Percentiles rank a stretch among this genome's conserved stretches.
These are phyloP conservation scores for Chaetophractus vellerosus DNA, from an alignment of 2,797 vertebrate genomes.

Conservation along the genomic window DNA sequence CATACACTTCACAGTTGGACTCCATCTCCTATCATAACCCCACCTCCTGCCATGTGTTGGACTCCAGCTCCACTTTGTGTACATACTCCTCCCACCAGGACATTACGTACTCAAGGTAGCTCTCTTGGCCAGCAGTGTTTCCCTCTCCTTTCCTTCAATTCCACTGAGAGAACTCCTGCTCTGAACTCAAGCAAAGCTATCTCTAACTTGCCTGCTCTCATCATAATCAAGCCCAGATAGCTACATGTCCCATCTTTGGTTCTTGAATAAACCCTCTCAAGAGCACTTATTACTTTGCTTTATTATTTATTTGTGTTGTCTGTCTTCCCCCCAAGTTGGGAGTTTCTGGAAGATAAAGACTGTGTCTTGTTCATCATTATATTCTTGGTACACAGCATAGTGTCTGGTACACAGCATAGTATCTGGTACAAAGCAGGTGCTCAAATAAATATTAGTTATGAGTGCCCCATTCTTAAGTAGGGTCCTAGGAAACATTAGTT, in stretches of 20 bases:
- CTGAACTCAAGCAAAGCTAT: neutral
- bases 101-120: neutral
- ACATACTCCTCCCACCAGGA: neutral
- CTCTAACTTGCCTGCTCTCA: neutral
- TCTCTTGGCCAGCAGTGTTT: neutral
- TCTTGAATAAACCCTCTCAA: neutral
- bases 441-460: neutral
- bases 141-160: neutral
- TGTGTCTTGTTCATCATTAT: neutral
- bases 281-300: neutral
- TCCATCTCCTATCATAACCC: neutral
- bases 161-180: neutral
- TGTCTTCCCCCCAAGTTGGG: neutral
- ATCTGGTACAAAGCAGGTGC: neutral
- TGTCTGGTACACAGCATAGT: neutral
- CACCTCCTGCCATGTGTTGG: neutral
- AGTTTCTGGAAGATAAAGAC: conserved; percentile 1
- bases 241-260: neutral
- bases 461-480: neutral
- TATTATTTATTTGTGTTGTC: neutral
- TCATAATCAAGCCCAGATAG: neutral
- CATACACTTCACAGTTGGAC: neutral
- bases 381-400: neutral
- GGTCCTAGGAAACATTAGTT: neutral
- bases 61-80: neutral